A percentile compares a stretch with the other conserved stretches of the same genome.
phyloP scores from a whole-genome alignment of 1,140 invertebrate species.

The Meloidogyne hapla region DNA sequence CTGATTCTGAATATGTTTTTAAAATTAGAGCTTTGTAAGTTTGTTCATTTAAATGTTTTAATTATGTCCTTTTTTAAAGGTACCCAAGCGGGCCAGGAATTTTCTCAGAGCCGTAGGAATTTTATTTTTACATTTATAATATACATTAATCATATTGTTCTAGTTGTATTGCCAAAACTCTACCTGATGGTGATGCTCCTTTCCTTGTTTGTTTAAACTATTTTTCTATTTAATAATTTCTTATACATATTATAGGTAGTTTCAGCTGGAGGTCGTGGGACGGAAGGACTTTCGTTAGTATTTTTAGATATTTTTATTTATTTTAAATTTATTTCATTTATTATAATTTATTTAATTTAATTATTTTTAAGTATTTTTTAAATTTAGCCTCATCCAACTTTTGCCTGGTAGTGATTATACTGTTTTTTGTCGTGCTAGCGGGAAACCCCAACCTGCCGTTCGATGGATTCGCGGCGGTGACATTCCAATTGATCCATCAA shows the following conservation, averaged over 20 bases:
- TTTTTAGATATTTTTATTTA: background rate
- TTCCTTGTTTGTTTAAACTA: constrained; percentile 39
- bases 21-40: constrained; percentile 58
- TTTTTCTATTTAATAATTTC: background rate
- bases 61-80: background rate
- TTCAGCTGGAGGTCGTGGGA: constrained; percentile 61
- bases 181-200: constrained; percentile 61
- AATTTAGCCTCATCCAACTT: constrained; percentile 45
- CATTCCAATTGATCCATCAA: constrained; percentile 62
- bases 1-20: constrained; percentile 64
- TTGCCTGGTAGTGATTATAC: constrained; percentile 60
- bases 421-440: constrained; percentile 61
- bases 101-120: constrained; percentile 59
- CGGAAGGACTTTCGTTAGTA: constrained; percentile 35
- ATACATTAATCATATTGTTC: background rate
- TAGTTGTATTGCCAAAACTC: constrained; percentile 61
- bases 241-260: constrained; percentile 29
- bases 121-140: background rate
- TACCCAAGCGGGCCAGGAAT: constrained; percentile 61
- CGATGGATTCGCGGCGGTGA: constrained; percentile 61
- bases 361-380: too few species aligned
- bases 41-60: too few species aligned
- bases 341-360: too few species aligned
- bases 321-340: too few species aligned
- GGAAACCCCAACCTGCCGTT: constrained; percentile 54